phyloP scores from a whole-genome alignment of 2,888 invertebrate genomes.

The Nowickia ferox region DNA sequence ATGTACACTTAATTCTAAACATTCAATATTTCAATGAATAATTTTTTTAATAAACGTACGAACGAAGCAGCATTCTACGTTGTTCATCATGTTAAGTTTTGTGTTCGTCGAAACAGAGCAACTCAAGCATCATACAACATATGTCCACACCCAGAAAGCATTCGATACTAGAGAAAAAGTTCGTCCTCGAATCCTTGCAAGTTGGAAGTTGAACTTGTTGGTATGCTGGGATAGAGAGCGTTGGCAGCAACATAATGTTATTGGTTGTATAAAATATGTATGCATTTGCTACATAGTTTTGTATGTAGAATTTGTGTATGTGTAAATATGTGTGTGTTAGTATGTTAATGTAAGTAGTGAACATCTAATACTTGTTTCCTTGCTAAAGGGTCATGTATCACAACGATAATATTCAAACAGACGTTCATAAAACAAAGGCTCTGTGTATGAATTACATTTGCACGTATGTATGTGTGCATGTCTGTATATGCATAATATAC shows the following conservation, averaged over 20 bases:
- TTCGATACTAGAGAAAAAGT: background rate
- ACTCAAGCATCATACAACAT: too few species aligned
- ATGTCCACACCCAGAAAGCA: too few species aligned
- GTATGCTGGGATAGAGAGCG: background rate
- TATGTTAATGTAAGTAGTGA: slow-evolving; percentile 32
- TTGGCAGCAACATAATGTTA: slow-evolving; percentile 37
- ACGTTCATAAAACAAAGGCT: slow-evolving; percentile 22
- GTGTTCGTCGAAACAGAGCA: too few species aligned
- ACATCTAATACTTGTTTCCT: slow-evolving; percentile 48
- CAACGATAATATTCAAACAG: slow-evolving; percentile 37
- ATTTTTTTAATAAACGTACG: too few species aligned
- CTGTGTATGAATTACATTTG: background rate
- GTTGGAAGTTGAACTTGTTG: background rate
- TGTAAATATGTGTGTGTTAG: background rate
- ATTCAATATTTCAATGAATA: too few species aligned
- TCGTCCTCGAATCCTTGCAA: too few species aligned
- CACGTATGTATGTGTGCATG: background rate
- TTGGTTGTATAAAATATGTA: slow-evolving; percentile 33
- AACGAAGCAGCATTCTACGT: too few species aligned
- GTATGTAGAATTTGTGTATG: background rate
- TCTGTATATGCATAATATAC: too few species aligned
- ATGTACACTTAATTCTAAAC: too few species aligned
- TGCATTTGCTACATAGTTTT: slow-evolving; percentile 12
- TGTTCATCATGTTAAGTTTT: too few species aligned
- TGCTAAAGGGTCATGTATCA: slow-evolving; percentile 64